phyloP scores from a whole-genome alignment of 1,140 invertebrate species.

The Trichonephila clavata region DNA sequence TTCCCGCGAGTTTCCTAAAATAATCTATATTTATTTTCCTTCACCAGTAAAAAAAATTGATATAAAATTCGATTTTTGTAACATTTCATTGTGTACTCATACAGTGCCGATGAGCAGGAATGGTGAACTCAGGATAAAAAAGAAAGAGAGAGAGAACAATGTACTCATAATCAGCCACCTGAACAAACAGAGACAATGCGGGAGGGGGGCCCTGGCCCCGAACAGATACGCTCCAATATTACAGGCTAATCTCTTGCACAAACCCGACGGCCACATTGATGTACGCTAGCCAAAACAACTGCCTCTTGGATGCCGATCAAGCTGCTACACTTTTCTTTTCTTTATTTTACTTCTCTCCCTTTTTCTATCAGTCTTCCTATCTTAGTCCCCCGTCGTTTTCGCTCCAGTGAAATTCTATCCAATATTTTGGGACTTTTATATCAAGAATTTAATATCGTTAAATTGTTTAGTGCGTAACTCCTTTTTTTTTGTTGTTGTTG shows the following conservation, averaged over 20 bases:
- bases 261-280: conserved; percentile 58
- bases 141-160: conserved; percentile 35
- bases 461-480: conserved; percentile 8
- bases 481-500: neutral
- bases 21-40: conserved; percentile 34
- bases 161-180: conserved; percentile 74
- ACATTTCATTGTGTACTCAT: conserved; percentile 10
- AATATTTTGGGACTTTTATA: conserved; percentile 29
- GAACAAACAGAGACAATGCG: conserved; percentile 75
- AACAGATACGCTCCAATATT: conserved; percentile 73
- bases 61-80: conserved; percentile 14
- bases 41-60: neutral
- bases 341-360: conserved; percentile 9
- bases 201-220: conserved; percentile 60
- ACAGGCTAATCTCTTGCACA: conserved; percentile 74
- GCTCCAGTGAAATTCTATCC: neutral
- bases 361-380: conserved; percentile 45
- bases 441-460: conserved; percentile 53
- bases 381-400: conserved; percentile 14
- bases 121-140: neutral
- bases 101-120: conserved; percentile 17
- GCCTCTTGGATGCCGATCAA: conserved; percentile 60
- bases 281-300: conserved; percentile 67
- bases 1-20: neutral
- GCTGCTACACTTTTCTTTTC: conserved; percentile 20